Conservation (phyloP, 1,140 invertebrate species). For the Eueides isabella region DNA sequence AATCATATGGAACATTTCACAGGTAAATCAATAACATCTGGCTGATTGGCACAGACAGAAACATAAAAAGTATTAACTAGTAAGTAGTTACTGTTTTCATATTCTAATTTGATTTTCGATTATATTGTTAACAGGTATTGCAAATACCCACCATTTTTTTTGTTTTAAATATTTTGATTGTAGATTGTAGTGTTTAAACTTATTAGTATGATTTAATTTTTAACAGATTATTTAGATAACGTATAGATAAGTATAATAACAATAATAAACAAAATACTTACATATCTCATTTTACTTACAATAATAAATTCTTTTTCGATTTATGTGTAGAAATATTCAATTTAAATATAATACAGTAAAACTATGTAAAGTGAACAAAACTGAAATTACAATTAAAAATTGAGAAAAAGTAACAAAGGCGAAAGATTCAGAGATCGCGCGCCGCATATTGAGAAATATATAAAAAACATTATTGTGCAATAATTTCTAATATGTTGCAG, state of each 20-base stretch:
- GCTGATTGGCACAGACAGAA: background rate
- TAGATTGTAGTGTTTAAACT: no score
- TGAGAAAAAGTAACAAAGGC: background rate
- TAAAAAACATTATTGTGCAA: background rate
- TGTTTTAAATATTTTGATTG: no score
- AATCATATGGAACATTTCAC: background rate
- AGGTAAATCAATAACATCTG: slow-evolving; percentile 10
- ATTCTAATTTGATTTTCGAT: no score
- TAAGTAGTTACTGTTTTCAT: no score
- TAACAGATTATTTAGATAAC: no score
- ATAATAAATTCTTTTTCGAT: background rate
- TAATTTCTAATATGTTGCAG: no score
- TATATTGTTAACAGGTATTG: no score
- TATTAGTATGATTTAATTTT: no score
- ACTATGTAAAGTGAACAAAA: background rate
- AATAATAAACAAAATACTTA: no score
- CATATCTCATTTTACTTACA: background rate
- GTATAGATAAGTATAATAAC: no score
- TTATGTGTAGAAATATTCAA: background rate
- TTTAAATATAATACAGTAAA: background rate
- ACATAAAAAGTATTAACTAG: background rate
- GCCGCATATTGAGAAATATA: slow-evolving; percentile 11
- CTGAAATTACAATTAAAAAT: background rate
- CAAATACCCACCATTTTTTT: no score
- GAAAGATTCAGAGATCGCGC: background rate